Evolutionary conservation across 2,888 invertebrate species (phyloP).

Genomic region (Lycaena phlaeas): DNA sequence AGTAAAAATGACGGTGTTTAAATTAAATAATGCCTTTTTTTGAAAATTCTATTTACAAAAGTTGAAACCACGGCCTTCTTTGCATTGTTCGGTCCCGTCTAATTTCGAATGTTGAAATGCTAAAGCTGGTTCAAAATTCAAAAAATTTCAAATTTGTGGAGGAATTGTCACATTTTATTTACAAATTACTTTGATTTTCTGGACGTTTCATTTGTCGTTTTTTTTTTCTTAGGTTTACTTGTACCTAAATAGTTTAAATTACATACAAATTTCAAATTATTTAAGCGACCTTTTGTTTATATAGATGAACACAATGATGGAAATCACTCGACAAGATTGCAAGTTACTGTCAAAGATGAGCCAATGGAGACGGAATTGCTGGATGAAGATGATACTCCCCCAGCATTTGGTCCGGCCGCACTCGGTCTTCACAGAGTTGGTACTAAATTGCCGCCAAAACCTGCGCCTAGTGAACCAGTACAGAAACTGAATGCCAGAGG

Average conservation of each 20-base stretch:
- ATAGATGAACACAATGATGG: conserved; percentile 45
- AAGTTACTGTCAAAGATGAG: conserved; percentile 67
- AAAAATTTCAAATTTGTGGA: conserved; percentile 66
- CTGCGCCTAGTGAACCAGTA: conserved; percentile 81
- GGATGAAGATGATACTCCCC: conserved; percentile 78
- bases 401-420: conserved; percentile 84
- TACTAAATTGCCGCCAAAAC: conserved; percentile 79
- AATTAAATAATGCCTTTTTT: conserved; percentile 4
- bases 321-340: conserved; percentile 36
- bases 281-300: neutral
- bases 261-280: neutral
- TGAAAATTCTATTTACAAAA: conserved; percentile 18
- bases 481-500: conserved; percentile 88
- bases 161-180: conserved; percentile 40
- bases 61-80: conserved; percentile 18
- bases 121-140: conserved; percentile 62
- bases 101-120: conserved; percentile 26
- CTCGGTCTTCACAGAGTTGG: conserved; percentile 88
- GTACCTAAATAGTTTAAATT: neutral
- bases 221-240: conserved; percentile 7
- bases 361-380: conserved; percentile 76
- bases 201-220: conserved; percentile 14
- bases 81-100: conserved; percentile 15
- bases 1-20: conserved; percentile 11
- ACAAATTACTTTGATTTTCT: conserved; percentile 14